A percentile compares a stretch with the other conserved stretches of the same genome.
Evolutionary conservation across 2,797 vertebrate genomes (phyloP).

Genomic region (Thunnus albacares): DNA sequence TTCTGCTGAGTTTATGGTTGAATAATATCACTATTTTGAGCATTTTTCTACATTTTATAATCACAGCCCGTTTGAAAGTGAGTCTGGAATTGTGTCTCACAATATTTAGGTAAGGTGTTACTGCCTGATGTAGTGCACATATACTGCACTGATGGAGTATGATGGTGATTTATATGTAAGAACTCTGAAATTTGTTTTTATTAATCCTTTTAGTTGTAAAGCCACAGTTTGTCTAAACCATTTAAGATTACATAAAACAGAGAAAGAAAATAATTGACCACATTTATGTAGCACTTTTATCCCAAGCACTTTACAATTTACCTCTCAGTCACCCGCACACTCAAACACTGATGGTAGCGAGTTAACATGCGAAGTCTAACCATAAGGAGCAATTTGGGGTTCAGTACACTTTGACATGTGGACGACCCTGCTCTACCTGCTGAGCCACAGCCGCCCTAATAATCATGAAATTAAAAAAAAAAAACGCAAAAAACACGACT

Average conservation of each 20-base stretch:
- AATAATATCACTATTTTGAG: too few relatives aligned
- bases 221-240: background rate
- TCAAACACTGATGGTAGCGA: background rate
- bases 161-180: constrained; percentile 11
- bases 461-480: background rate
- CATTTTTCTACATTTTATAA: background rate
- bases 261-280: too few relatives aligned
- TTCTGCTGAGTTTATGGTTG: background rate
- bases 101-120: background rate
- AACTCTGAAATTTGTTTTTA: background rate
- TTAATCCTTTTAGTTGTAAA: background rate
- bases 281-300: too few relatives aligned
- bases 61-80: background rate
- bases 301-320: too few relatives aligned
- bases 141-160: background rate
- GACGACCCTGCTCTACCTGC: background rate
- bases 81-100: background rate
- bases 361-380: background rate
- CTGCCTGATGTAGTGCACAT: background rate
- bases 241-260: background rate
- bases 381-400: too few relatives aligned
- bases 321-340: too few relatives aligned
- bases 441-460: background rate
- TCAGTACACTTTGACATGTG: too few relatives aligned
- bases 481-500: background rate